Percentiles rank a stretch among this genome's conserved stretches.
phyloP scores from a whole-genome alignment of 2,113 vertebrate species.

The Vimba vimba region DNA sequence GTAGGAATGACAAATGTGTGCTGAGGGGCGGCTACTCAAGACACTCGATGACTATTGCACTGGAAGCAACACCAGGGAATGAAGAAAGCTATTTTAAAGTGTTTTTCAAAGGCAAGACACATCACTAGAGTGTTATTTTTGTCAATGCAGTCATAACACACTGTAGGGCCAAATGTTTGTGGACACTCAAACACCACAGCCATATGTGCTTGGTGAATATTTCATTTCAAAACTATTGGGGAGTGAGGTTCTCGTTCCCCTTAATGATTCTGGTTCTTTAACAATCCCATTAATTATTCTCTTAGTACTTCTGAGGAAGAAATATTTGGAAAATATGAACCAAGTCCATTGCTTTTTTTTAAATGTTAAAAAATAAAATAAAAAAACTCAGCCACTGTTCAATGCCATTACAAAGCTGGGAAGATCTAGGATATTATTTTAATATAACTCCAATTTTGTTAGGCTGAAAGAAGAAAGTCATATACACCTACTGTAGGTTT shows the following conservation, averaged over 20 bases:
- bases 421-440: too few species aligned
- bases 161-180: background rate
- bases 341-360: background rate
- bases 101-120: background rate
- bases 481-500: too few species aligned
- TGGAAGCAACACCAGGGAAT: background rate
- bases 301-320: background rate
- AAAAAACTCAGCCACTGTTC: too few species aligned
- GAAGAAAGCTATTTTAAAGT: slow-evolving; percentile 4
- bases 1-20: background rate
- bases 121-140: slow-evolving; percentile 1
- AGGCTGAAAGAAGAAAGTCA: too few species aligned
- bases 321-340: background rate
- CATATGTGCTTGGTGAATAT: background rate
- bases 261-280: background rate
- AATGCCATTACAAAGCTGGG: too few species aligned
- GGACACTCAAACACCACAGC: background rate
- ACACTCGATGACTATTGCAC: background rate
- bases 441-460: too few species aligned
- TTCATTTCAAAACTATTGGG: background rate
- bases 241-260: background rate
- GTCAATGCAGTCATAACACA: slow-evolving; percentile 6
- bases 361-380: too few species aligned
- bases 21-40: background rate
- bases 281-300: background rate